Evolutionary conservation across 2,888 invertebrate genomes (phyloP).

Genomic region (Ganaspis brasiliensis): DNA sequence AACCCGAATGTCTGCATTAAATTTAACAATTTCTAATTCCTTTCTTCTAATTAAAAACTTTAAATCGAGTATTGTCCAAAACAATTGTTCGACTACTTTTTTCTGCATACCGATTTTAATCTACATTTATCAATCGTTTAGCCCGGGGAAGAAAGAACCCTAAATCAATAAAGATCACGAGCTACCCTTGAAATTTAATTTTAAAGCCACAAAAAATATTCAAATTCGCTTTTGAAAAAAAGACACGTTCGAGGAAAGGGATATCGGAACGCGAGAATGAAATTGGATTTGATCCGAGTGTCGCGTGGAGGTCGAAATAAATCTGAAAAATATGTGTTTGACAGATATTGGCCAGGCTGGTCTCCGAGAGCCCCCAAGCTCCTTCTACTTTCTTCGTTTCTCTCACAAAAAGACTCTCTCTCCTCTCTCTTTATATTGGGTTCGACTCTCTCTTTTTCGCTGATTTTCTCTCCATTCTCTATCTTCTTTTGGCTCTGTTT

Average conservation of each 20-base stretch:
- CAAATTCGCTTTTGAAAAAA: constrained; percentile 15
- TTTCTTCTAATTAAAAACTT: no score
- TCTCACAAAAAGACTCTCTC: background rate
- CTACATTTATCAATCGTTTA: no score
- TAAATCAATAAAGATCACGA: background rate
- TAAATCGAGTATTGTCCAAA: no score
- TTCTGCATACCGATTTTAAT: no score
- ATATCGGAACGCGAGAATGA: constrained; percentile 70
- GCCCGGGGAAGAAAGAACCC: background rate
- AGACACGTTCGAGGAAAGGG: background rate
- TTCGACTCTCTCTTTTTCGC: constrained; percentile 46
- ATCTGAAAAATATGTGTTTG: constrained; percentile 78
- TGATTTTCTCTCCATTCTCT: constrained; percentile 47
- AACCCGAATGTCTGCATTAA: background rate
- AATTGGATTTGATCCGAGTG: constrained; percentile 70
- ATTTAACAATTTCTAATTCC: background rate
- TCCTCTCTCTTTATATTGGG: constrained; percentile 3
- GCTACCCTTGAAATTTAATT: background rate
- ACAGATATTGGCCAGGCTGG: constrained; percentile 76
- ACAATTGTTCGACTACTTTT: no score
- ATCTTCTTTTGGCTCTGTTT: constrained; percentile 56
- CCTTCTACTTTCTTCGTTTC: constrained; percentile 47
- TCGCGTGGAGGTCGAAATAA: constrained; percentile 71
- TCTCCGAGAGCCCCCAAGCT: constrained; percentile 62
- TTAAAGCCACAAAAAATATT: background rate